These are phyloP conservation scores for Cinara cedri DNA, from an alignment of 2,888 invertebrate genomes.

Conservation along the genomic window DNA sequence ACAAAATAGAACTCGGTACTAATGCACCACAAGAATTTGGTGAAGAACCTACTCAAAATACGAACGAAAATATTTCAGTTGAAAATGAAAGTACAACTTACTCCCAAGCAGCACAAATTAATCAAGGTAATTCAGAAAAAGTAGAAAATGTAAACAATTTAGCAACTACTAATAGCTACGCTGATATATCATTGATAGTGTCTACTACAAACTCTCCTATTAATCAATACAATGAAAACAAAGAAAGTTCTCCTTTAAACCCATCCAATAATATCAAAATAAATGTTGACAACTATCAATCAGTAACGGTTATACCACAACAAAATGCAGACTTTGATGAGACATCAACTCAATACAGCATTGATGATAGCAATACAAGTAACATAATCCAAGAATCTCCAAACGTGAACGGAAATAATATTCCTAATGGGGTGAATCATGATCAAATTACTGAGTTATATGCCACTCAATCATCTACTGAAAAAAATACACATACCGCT, in stretches of 20 bases:
- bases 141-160: not conserved
- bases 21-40: not conserved
- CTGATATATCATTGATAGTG: not conserved
- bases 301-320: not conserved
- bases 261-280: not conserved
- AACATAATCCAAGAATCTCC: conserved; percentile 12
- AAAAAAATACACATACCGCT: not conserved
- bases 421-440: conserved; percentile 6
- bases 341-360: conserved; percentile 21
- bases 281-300: not conserved
- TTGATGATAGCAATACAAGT: conserved; percentile 4
- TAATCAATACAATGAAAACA: not conserved
- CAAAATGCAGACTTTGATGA: not conserved
- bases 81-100: conserved; percentile 2
- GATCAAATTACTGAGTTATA: conserved; percentile 7
- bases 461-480: conserved; percentile 57
- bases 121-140: conserved; percentile 7
- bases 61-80: not conserved
- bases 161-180: conserved; percentile 29
- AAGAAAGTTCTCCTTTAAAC: not conserved
- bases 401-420: not conserved
- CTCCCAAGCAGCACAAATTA: not conserved
- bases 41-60: not conserved
- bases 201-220: not conserved
- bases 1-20: not conserved